These are phyloP conservation scores for Cryptotermes secundus DNA, from an alignment of 1,140 invertebrate genomes.

Conservation along the genomic window DNA sequence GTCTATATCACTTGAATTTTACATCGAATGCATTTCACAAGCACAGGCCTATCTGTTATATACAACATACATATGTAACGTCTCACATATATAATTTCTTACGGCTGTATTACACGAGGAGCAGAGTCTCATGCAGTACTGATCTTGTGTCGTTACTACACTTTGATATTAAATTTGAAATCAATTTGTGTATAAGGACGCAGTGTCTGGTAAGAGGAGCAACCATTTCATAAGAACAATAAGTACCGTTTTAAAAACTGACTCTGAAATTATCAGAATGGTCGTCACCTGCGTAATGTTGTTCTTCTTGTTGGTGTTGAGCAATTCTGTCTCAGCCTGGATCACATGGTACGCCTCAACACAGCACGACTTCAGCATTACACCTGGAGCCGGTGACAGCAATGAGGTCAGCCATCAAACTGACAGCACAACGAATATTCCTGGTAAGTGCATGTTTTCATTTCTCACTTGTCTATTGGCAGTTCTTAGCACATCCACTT, in stretches of 20 bases:
- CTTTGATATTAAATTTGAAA: no score
- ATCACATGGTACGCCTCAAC: neutral
- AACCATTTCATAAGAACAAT: neutral
- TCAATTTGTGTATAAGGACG: no score
- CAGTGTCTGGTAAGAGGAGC: neutral
- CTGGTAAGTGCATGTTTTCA: neutral
- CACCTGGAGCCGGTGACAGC: neutral
- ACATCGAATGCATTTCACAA: no score
- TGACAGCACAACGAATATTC: neutral
- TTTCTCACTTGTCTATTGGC: no score
- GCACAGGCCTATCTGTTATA: no score
- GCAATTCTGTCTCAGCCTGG: neutral
- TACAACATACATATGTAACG: no score
- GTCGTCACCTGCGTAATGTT: neutral
- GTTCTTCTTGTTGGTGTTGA: neutral
- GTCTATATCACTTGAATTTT: no score
- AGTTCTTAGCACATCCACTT: no score
- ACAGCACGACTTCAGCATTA: neutral
- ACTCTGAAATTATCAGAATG: no score
- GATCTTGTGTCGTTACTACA: neutral
- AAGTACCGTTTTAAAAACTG: neutral
- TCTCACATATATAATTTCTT: neutral
- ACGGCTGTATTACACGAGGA: neutral
- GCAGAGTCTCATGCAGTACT: neutral
- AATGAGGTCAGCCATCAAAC: neutral